Percentiles rank a stretch among this genome's conserved stretches.
phyloP scores from a whole-genome alignment of 2,113 vertebrate species.

The Mohoua ochrocephala region DNA sequence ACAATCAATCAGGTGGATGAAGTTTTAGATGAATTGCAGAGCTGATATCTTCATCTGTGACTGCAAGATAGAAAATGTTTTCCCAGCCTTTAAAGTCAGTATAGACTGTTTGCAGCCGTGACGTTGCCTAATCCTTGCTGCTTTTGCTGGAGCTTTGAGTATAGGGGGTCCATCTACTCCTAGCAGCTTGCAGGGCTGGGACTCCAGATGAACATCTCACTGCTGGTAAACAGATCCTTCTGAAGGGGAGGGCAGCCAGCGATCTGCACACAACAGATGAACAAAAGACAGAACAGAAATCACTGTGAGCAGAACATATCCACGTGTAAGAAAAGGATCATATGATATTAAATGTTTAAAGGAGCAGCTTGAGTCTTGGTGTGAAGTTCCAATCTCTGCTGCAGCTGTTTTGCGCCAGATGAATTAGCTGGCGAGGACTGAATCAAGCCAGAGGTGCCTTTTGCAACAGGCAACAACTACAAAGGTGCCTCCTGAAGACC shows the following conservation, averaged over 20 bases:
- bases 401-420: neutral
- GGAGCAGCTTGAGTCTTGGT: neutral
- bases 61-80: neutral
- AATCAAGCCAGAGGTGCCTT: neutral
- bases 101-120: neutral
- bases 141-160: neutral
- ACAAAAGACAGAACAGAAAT: neutral
- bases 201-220: neutral
- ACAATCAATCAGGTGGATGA: neutral
- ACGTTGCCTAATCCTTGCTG: neutral
- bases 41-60: neutral
- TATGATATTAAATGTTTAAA: neutral
- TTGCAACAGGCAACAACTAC: neutral
- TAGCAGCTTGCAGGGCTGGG: neutral
- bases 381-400: neutral
- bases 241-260: neutral
- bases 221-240: neutral
- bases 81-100: neutral
- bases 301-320: neutral
- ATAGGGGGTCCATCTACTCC: accelerated
- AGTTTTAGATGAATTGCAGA: neutral
- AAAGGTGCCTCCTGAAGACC: neutral
- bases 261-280: neutral
- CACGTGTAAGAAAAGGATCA: neutral
- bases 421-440: neutral